phyloP scores from a whole-genome alignment of 1,140 invertebrate genomes.

The Atta colombica region DNA sequence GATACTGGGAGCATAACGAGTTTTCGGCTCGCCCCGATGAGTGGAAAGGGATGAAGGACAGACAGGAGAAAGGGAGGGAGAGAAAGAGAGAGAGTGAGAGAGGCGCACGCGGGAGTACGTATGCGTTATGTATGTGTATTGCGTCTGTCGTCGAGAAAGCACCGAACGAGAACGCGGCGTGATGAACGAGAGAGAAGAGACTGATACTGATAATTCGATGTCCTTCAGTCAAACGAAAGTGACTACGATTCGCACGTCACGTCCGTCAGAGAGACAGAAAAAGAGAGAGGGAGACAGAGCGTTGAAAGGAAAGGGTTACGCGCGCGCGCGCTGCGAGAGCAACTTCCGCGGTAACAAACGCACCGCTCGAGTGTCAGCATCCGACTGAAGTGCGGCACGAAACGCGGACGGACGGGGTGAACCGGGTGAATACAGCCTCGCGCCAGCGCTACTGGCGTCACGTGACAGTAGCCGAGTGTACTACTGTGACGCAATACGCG shows the following conservation, averaged over 20 bases:
- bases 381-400: constrained; percentile 63
- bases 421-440: too few species aligned
- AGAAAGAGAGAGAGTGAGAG: constrained; percentile 13
- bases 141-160: constrained; percentile 27
- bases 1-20: constrained; percentile 33
- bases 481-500: too few species aligned
- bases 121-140: background rate
- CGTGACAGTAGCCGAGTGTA: background rate
- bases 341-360: background rate
- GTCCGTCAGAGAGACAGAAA: constrained; percentile 28
- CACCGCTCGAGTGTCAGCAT: constrained; percentile 73
- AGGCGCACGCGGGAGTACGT: constrained; percentile 15
- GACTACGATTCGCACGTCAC: constrained; percentile 42
- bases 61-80: background rate
- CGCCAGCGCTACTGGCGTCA: too few species aligned
- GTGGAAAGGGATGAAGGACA: constrained; percentile 21
- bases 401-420: background rate
- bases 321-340: constrained; percentile 27
- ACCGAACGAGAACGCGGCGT: constrained; percentile 8
- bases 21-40: constrained; percentile 36
- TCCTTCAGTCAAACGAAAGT: background rate
- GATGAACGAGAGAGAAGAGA: constrained; percentile 17
- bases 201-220: constrained; percentile 18
- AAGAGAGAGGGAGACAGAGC: constrained; percentile 21
- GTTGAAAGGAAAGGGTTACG: constrained; percentile 39